Evolutionary conservation across 1,140 invertebrate species (phyloP).

Genomic region (Palaemon carinicauda): DNA sequence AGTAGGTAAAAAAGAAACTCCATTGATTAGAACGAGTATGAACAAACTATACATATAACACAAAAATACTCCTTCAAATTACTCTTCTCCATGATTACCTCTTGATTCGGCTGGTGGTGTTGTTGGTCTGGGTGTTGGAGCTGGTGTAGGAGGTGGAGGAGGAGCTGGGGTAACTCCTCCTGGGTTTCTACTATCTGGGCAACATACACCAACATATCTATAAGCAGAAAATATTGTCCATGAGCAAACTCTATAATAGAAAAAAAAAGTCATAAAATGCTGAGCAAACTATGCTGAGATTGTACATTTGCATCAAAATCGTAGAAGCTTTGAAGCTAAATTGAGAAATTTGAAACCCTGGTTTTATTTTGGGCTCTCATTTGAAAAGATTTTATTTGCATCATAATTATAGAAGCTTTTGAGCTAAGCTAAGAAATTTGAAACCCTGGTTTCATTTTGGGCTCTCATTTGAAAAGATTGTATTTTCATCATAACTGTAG

Average conservation of each 20-base stretch:
- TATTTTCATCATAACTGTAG: too few relatives aligned
- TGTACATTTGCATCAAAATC: background rate
- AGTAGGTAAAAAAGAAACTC: background rate
- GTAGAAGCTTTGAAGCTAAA: too few relatives aligned
- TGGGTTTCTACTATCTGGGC: conserved; percentile 25
- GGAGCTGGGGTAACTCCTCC: conserved; percentile 20
- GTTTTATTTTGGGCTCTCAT: too few relatives aligned
- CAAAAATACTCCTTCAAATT: background rate
- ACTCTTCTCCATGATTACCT: background rate
- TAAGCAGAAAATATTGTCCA: background rate
- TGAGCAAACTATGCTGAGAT: too few relatives aligned
- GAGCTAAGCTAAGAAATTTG: background rate
- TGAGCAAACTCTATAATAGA: too few relatives aligned
- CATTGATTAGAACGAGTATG: background rate
- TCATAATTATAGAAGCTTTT: too few relatives aligned
- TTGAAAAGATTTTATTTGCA: too few relatives aligned
- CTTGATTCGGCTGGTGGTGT: conserved; percentile 13
- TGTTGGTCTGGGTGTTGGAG: conserved; percentile 41
- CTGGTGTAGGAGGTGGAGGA: conserved; percentile 17
- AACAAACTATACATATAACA: too few relatives aligned
- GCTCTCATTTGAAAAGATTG: too few relatives aligned
- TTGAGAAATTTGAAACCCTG: background rate
- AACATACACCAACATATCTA: conserved; percentile 55
- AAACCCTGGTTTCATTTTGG: background rate
- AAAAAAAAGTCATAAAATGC: too few relatives aligned